Base-by-base conservation (phyloP, 2,888 invertebrate genomes). In the Autographa pulchrina region DNA sequence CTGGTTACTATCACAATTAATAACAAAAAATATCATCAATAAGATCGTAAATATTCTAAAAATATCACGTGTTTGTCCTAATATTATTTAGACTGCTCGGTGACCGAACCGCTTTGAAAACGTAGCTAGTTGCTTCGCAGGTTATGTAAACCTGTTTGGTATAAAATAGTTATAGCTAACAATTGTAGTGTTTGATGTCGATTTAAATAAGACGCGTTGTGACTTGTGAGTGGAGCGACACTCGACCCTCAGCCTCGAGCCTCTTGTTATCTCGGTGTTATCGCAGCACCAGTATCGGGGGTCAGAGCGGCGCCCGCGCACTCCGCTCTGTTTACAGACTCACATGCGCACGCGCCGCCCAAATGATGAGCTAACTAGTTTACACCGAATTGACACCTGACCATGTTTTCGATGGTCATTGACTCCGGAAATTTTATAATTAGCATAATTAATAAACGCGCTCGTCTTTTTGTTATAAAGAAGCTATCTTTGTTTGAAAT, bases 341-440 rank as follows among this genome's bases (percentile, higher is more conserved):
- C 86, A 90, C 87, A 87, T 82, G 88, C 87, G 90, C 94, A 94
- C 93, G 94, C 93, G 92, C 86, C 89, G 85, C 85, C 82, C 89
- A 91, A 92, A 93, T 94, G 94, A 91, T 90, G 82, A 84, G 77
- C 83, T 66, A 80, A 84, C 83, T 83, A 84, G 86, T 84, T 86
- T 78, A 80, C 74, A 70, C 78, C 62, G 75, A 79, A 74, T 74
- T 63, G 65, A 74, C 85, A 86, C 87, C 86, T 88, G 88, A 81
- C 78, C 75, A 52, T 75, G 63, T 70, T 77, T 80, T 76, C 59
- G 43, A 65, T 83, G 81, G 84, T 76, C 83, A 80, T 80, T 85
- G 84, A 86, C 83, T 78, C 71, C 59, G 66, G 54, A 70, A 74
- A 77, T 79, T 77, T 70, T 62, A 68, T 74, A 74, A 79, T 77